Percentiles rank a stretch among this genome's conserved stretches.
Evolutionary conservation across 1,140 invertebrate species (phyloP).

Genomic region (Melipona quadrifasciata): DNA sequence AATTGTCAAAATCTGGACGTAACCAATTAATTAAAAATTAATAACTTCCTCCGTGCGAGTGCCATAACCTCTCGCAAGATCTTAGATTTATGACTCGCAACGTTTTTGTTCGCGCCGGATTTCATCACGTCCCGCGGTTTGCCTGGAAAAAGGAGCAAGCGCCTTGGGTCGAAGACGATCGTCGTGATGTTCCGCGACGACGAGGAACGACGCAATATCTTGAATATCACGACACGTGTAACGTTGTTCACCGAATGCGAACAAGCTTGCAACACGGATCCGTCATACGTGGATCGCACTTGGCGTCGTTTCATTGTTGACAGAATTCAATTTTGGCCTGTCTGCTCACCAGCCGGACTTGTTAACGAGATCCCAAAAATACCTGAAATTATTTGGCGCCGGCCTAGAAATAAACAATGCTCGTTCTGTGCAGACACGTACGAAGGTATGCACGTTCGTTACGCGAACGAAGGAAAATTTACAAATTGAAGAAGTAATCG

Average conservation of each 20-base stretch:
- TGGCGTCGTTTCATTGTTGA: conserved; percentile 17
- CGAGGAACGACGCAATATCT: conserved; percentile 52
- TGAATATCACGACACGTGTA: conserved; percentile 61
- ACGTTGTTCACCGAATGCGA: conserved; percentile 11
- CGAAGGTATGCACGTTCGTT: background rate
- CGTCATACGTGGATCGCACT: background rate
- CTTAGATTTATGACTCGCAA: background rate
- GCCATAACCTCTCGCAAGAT: background rate
- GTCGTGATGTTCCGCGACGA: background rate
- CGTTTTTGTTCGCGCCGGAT: no score
- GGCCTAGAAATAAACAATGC: background rate
- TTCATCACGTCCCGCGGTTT: background rate
- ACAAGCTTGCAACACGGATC: conserved; percentile 10
- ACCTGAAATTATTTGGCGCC: conserved; percentile 19
- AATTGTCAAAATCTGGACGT: no score
- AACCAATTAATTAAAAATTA: no score
- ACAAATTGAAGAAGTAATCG: background rate
- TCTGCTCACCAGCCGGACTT: background rate
- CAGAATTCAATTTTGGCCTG: conserved; percentile 6
- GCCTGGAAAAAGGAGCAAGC: background rate
- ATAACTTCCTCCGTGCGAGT: no score
- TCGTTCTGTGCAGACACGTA: background rate
- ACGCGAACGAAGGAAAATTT: background rate
- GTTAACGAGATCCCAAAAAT: background rate
- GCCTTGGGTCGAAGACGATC: background rate